phyloP scores from a whole-genome alignment of 2,113 vertebrate species.

The Anhinga anhinga region DNA sequence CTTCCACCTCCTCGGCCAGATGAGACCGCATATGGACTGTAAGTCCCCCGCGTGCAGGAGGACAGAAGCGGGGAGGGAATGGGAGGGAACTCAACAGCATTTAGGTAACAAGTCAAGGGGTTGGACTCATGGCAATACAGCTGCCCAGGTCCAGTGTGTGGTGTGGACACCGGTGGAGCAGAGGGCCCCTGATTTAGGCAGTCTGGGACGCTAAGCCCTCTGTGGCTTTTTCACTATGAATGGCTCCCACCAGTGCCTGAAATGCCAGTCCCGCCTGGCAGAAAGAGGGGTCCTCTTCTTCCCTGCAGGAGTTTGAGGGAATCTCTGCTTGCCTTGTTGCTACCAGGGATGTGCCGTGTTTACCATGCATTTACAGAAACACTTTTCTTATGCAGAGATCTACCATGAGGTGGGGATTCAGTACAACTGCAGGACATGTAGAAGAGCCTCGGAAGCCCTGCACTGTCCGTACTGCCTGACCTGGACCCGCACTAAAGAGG shows the following conservation, averaged over 20 bases:
- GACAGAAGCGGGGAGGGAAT: not conserved
- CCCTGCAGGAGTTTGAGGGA: not conserved
- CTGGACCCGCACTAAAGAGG: fast-evolving
- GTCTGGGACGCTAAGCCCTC: not conserved
- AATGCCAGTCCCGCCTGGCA: not conserved
- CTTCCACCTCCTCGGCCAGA: not conserved
- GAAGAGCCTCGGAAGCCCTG: not conserved
- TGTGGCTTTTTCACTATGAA: not conserved
- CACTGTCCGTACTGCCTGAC: not conserved
- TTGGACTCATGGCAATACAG: not conserved
- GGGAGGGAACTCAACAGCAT: not conserved
- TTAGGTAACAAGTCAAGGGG: not conserved
- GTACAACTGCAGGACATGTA: not conserved
- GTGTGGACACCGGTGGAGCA: not conserved
- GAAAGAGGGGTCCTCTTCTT: not conserved
- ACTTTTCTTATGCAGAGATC: not conserved
- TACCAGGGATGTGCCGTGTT: not conserved
- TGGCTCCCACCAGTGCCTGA: fast-evolving
- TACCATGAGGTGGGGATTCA: not conserved
- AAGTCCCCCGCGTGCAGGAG: fast-evolving
- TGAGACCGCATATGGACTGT: too few relatives aligned
- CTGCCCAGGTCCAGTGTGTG: not conserved
- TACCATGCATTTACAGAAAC: not conserved
- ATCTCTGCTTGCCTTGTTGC: not conserved
- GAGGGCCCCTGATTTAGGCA: not conserved